These are phyloP conservation scores for Dryoscopus gambensis DNA, from an alignment of 2,113 vertebrate genomes.

Conservation along the genomic window DNA sequence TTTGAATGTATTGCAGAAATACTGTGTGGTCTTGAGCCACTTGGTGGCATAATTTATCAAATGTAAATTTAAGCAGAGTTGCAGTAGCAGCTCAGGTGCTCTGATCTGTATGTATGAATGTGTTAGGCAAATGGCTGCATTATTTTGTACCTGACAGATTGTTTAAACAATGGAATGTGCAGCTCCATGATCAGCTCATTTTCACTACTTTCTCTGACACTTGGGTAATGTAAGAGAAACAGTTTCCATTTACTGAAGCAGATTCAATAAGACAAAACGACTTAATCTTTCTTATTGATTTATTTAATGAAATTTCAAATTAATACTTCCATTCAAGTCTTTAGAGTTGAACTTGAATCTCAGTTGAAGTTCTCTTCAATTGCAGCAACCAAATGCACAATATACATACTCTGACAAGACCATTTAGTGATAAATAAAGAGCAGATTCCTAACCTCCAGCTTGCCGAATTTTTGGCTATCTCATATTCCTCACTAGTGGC, in stretches of 20 bases:
- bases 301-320: background rate
- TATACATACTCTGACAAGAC: background rate
- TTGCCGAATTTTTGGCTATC: background rate
- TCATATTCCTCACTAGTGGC: background rate
- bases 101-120: background rate
- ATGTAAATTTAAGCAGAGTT: background rate
- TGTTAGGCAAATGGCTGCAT: background rate
- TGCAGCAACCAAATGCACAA: background rate
- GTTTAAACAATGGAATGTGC: background rate
- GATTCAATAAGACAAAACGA: background rate
- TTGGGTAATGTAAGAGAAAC: background rate
- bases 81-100: background rate
- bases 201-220: background rate
- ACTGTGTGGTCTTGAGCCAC: background rate
- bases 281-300: background rate
- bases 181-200: background rate
- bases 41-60: background rate
- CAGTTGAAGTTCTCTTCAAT: background rate
- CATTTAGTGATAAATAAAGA: background rate
- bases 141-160: background rate
- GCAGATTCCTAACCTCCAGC: background rate
- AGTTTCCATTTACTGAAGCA: background rate
- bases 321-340: background rate
- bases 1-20: background rate
- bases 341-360: background rate